Conservation (phyloP, 2,888 invertebrate species). For the Cerceris ruficornis region DNA sequence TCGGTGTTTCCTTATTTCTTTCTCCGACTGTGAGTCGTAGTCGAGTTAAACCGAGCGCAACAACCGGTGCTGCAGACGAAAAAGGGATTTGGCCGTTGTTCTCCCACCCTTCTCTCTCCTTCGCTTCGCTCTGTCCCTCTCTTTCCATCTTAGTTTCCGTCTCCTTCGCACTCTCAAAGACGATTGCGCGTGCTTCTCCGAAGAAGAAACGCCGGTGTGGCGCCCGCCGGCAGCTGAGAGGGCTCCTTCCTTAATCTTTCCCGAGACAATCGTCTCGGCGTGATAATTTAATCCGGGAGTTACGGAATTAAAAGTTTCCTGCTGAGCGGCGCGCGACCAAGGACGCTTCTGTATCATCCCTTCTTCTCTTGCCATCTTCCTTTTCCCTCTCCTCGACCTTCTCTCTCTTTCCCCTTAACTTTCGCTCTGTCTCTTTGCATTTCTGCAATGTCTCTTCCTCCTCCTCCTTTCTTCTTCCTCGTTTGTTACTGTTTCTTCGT, state of each 20-base stretch:
- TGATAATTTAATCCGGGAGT: conserved; percentile 81
- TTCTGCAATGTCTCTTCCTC: background rate
- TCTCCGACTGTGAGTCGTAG: conserved; percentile 55
- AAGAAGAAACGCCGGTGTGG: conserved; percentile 55
- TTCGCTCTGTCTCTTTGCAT: conserved; percentile 8
- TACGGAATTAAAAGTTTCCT: conserved; percentile 80
- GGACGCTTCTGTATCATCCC: conserved; percentile 25
- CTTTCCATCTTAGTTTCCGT: conserved; percentile 3
- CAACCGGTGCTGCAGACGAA: conserved; percentile 67
- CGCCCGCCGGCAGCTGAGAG: conserved; percentile 43
- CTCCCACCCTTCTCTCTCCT: conserved; percentile 14
- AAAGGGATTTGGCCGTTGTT: conserved; percentile 63
- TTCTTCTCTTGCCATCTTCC: conserved; percentile 24
- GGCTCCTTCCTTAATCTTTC: conserved; percentile 77
- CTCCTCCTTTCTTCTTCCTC: conserved; percentile 27
- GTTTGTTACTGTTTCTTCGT: conserved; percentile 1
- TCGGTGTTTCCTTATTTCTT: conserved; percentile 54
- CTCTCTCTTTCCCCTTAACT: conserved; percentile 15
- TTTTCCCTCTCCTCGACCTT: conserved; percentile 9
- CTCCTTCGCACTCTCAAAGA: conserved; percentile 27
- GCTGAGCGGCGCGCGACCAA: conserved; percentile 71
- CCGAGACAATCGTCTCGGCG: conserved; percentile 78
- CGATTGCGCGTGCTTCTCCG: conserved; percentile 62
- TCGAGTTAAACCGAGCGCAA: conserved; percentile 68
- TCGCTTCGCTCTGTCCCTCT: conserved; percentile 13